phyloP scores from a whole-genome alignment of 2,888 invertebrate species.

The Cheilosia grossa region DNA sequence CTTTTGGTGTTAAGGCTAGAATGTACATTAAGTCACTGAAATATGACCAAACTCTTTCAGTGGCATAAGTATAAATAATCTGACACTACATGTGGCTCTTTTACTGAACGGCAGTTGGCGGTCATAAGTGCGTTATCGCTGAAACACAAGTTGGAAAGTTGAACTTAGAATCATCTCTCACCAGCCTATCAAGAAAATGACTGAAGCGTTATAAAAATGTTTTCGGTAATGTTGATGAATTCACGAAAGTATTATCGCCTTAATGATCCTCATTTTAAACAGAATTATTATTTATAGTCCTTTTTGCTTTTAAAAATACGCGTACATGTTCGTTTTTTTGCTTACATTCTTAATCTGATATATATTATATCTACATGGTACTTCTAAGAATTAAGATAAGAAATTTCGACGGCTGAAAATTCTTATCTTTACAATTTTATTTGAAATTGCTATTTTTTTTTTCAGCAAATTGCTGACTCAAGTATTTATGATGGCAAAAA shows the following conservation, averaged over 20 bases:
- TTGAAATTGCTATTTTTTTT: no score
- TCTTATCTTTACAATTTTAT: no score
- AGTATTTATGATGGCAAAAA: no score
- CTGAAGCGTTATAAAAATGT: neutral
- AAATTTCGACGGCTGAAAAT: conserved; percentile 1
- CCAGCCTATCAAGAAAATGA: neutral
- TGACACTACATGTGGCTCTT: no score
- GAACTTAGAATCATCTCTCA: no score
- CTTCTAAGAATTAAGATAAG: conserved; percentile 16
- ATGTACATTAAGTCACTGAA: neutral
- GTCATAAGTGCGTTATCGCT: no score
- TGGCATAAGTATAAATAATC: neutral
- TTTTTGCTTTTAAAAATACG: neutral
- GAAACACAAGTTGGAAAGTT: no score
- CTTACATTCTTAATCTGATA: neutral
- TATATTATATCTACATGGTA: no score
- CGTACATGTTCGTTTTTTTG: neutral
- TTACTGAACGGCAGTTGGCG: no score
- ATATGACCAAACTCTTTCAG: neutral
- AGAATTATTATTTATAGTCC: conserved; percentile 19
- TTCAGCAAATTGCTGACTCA: no score
- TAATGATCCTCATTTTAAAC: neutral
- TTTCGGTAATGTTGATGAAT: neutral
- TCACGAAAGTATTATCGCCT: neutral
- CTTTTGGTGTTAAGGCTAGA: neutral